phyloP scores from a whole-genome alignment of 2,797 vertebrate genomes.

The Protosalanx chinensis region DNA sequence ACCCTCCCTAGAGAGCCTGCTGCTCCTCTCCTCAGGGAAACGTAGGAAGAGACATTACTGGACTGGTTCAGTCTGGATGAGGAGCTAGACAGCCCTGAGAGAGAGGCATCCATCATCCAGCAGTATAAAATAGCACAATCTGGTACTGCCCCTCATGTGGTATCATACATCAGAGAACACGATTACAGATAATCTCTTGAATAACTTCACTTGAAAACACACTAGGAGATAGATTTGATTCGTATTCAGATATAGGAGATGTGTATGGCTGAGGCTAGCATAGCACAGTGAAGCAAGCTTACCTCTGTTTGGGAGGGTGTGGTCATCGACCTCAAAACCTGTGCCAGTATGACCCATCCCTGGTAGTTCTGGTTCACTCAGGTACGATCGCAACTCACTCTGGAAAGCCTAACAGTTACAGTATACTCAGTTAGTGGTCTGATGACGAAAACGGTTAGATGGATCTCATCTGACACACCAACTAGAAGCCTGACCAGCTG shows the following conservation, averaged over 20 bases:
- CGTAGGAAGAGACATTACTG: slow-evolving; percentile 80
- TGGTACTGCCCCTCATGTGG: not conserved
- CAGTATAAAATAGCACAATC: not conserved
- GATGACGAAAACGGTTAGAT: not conserved
- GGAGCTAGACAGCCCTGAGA: slow-evolving; percentile 74
- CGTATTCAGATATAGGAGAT: not conserved
- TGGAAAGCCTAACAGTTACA: slow-evolving; percentile 43
- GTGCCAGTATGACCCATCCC: slow-evolving; percentile 64
- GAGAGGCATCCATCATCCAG: not conserved
- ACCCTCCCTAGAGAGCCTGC: slow-evolving; percentile 76
- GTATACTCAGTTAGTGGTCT: not conserved
- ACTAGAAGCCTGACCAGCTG: too few species aligned
- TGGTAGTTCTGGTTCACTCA: slow-evolving; percentile 90
- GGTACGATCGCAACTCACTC: slow-evolving; percentile 85
- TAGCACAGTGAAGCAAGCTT: slow-evolving; percentile 17
- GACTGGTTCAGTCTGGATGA: slow-evolving; percentile 82
- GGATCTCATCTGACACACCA: not conserved
- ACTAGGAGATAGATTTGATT: not conserved
- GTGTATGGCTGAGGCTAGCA: not conserved
- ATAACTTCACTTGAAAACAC: not conserved
- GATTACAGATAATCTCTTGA: not conserved
- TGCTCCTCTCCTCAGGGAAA: slow-evolving; percentile 79
- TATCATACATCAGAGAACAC: not conserved
- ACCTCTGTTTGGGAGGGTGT: slow-evolving; percentile 86
- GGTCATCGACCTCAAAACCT: slow-evolving; percentile 73